A percentile compares a stretch with the other conserved stretches of the same genome.
Evolutionary conservation across 1,140 invertebrate species (phyloP).

Genomic region (Drosophila parvula): DNA sequence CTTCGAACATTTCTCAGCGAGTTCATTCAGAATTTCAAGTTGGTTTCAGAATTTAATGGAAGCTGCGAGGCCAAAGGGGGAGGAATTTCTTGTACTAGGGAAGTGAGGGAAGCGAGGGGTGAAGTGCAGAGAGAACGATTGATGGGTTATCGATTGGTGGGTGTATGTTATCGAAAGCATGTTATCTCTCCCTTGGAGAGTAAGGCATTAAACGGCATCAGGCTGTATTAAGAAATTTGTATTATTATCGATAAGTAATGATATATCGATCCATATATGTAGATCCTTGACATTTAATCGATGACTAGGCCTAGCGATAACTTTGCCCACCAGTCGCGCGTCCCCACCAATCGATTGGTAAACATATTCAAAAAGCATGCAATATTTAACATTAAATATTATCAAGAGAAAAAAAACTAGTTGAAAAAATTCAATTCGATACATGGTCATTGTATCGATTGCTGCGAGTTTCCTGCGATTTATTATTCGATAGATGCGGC

Average conservation of each 20-base stretch:
- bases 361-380: conserved; percentile 32
- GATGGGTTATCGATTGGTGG: conserved; percentile 49
- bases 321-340: conserved; percentile 10
- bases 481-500: conserved; percentile 37
- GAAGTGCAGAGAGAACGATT: conserved; percentile 33
- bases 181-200: not conserved
- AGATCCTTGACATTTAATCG: not conserved
- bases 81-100: not conserved
- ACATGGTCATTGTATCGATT: conserved; percentile 5
- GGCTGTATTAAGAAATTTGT: not conserved
- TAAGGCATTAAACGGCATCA: not conserved
- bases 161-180: conserved; percentile 35
- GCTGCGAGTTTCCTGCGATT: conserved; percentile 34
- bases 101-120: conserved; percentile 2
- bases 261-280: not conserved
- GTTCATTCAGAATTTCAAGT: conserved; percentile 35
- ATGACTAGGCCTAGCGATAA: conserved; percentile 28
- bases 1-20: conserved; percentile 29
- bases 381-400: conserved; percentile 28
- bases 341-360: conserved; percentile 20
- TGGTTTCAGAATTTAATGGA: conserved; percentile 19
- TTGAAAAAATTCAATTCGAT: conserved; percentile 24
- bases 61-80: conserved; percentile 35
- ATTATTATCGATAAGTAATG: not conserved
- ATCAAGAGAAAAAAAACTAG: conserved; percentile 37